These are phyloP conservation scores for Drosophila acutilabella DNA, from an alignment of 2,888 invertebrate species.

Conservation along the genomic window DNA sequence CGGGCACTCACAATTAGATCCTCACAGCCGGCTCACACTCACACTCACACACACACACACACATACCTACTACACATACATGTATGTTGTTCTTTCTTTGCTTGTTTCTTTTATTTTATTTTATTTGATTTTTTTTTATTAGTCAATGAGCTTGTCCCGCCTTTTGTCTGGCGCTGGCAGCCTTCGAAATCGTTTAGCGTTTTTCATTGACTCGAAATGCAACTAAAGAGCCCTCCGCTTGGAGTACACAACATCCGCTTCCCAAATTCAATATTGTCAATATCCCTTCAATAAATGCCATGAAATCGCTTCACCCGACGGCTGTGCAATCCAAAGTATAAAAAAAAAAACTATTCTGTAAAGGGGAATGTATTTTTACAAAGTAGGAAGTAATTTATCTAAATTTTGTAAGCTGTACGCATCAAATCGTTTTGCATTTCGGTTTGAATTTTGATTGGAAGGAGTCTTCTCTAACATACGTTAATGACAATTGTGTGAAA, in stretches of 20 bases:
- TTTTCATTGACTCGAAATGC: conserved; percentile 48
- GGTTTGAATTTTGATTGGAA: conserved; percentile 18
- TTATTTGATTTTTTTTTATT: conserved; percentile 49
- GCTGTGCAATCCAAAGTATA: conserved; percentile 7
- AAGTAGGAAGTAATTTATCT: conserved; percentile 72
- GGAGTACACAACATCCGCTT: conserved; percentile 48
- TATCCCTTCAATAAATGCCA: conserved; percentile 46
- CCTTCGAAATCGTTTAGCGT: conserved; percentile 55
- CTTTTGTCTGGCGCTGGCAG: conserved; percentile 45
- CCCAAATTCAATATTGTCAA: conserved; percentile 10
- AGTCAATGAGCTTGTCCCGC: conserved; percentile 64
- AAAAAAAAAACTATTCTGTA: not conserved
- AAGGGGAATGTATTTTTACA: conserved; percentile 3
- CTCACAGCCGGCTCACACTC: conserved; percentile 51
- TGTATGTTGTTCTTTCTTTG: not conserved
- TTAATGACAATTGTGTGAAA: conserved; percentile 51
- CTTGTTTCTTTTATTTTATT: conserved; percentile 21
- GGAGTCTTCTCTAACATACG: not conserved
- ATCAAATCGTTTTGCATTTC: conserved; percentile 55
- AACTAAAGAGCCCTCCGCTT: conserved; percentile 33
- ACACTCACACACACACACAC: conserved; percentile 19
- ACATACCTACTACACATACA: conserved; percentile 7
- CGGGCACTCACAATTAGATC: conserved; percentile 54
- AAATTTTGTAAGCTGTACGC: conserved; percentile 50
- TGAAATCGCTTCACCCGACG: conserved; percentile 45